Evolutionary conservation across 2,797 vertebrate genomes (phyloP).

Genomic region (Limosa lapponica): DNA sequence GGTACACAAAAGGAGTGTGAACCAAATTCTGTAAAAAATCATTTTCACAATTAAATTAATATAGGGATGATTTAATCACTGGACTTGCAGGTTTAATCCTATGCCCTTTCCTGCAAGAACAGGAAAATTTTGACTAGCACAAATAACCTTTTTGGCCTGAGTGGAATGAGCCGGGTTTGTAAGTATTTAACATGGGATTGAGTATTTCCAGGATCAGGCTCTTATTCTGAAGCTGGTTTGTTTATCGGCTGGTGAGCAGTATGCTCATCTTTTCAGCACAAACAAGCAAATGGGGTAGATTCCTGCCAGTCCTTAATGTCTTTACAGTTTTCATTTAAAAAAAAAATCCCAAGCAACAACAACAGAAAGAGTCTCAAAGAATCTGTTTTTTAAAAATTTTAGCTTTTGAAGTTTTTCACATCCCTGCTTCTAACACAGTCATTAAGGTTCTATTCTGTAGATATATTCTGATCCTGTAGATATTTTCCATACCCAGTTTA

Average conservation of each 20-base stretch:
- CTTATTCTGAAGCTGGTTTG: not conserved
- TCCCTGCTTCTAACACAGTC: not conserved
- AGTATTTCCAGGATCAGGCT: not conserved
- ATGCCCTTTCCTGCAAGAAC: not conserved
- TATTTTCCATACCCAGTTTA: not conserved
- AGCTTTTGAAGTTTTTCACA: slow-evolving; percentile 1
- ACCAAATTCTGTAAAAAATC: not conserved
- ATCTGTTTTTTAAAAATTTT: not conserved
- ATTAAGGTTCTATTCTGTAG: not conserved
- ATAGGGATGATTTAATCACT: not conserved
- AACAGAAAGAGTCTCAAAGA: not conserved
- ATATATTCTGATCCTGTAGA: not conserved
- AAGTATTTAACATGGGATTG: not conserved
- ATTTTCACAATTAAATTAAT: not conserved
- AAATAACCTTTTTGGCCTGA: not conserved
- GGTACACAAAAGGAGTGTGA: not conserved
- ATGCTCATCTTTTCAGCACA: not conserved
- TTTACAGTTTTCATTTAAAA: not conserved
- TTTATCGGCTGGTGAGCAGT: not conserved
- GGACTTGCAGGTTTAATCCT: not conserved
- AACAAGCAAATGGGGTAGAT: not conserved
- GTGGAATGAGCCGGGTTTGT: accelerated
- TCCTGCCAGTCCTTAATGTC: not conserved
- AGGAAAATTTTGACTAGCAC: not conserved
- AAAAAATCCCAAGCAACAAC: not conserved